Base-by-base conservation (phyloP, 2,113 vertebrate genomes). In the Thermophis baileyi region DNA sequence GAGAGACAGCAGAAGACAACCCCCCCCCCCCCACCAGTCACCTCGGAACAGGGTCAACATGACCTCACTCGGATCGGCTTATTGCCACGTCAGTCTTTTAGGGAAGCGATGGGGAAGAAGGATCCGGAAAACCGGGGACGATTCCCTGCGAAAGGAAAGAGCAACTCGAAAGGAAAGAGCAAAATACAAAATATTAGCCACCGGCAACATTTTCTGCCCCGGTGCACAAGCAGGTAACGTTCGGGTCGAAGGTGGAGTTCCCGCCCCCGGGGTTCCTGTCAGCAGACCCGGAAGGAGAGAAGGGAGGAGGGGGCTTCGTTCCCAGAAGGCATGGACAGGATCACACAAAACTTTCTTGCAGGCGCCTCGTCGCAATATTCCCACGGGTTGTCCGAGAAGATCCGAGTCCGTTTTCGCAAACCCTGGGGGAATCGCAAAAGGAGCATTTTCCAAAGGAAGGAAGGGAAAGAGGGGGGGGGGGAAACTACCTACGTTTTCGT, bases 51-150 rank as follows among this genome's bases (percentile, higher is more conserved):
- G 96, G 97, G 95, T 96, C 97, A 97, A 97, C 97, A 94, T 97
- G 96, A 97, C 97, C 96, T 95, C 95, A 96, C 96, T 95, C 96
- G 9, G 95, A 95, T 93, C 96, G 97, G 95, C 95, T 96, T 96
- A 96, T 96, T 96, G 97, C 97, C 96, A 96, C 95, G 95, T 95
- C 2, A 94, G 93, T 94, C 95, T 95, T 94, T 95, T 94, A 95
- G 96, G 96, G 95, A 96, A 96, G 96, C 96, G 95, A 96, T 93
- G 93, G 95, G 93, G 54, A 40, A 86, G 94, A 89, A 89, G 54
- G 94, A 96, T 57, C 95, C 95, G 95, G 95, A 95, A 95, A 94
- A 2, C 93, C 95, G 95, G 95, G 94, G 93, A 94, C 89, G 46
- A 2, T 3, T 16, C 25, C 49, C 27, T 12, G 0, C 25, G 24